These are phyloP conservation scores for Manis crassicaudata DNA, from an alignment of 2,797 vertebrate genomes.

Conservation along the genomic window DNA sequence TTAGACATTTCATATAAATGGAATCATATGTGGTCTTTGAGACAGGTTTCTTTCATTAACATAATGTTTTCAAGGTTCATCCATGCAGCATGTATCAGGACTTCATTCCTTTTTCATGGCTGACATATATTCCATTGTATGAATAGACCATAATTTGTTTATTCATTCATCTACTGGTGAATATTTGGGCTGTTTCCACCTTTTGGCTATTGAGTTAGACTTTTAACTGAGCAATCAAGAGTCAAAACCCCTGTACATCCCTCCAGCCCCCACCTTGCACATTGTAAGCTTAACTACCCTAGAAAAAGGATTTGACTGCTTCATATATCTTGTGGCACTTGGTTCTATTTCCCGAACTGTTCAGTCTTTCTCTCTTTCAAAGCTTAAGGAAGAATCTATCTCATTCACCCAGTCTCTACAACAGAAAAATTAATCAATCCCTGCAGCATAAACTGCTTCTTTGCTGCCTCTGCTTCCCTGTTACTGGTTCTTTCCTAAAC, in stretches of 20 bases:
- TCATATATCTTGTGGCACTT: background rate
- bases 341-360: background rate
- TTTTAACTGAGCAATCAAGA: background rate
- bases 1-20: background rate
- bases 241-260: background rate
- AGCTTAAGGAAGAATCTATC: background rate
- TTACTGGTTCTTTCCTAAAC: conserved; percentile 24
- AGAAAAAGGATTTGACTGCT: background rate
- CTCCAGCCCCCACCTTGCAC: background rate
- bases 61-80: background rate
- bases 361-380: background rate
- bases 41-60: conserved; percentile 13
- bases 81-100: background rate
- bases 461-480: background rate
- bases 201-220: conserved; percentile 7
- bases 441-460: background rate
- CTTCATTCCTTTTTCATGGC: background rate
- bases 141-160: background rate
- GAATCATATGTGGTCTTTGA: background rate
- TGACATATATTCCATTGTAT: background rate
- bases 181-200: background rate
- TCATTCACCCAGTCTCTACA: background rate
- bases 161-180: background rate
- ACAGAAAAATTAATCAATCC: conserved; percentile 42
- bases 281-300: background rate